phyloP scores from a whole-genome alignment of 2,113 vertebrate genomes.

The Bubalus kerabau region DNA sequence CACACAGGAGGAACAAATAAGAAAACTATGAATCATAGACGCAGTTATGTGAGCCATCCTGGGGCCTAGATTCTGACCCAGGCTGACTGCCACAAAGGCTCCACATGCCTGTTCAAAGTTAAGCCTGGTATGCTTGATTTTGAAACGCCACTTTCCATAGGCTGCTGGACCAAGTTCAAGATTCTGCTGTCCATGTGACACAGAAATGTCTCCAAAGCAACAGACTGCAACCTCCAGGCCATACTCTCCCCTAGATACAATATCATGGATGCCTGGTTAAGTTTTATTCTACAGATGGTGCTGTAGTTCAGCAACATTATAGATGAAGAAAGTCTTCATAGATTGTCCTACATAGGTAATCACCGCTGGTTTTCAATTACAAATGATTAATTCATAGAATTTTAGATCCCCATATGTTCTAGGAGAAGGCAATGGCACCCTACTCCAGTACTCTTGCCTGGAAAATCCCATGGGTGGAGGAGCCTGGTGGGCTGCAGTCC shows the following conservation, averaged over 20 bases:
- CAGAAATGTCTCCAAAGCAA: neutral
- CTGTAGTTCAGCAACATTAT: neutral
- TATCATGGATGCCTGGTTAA: neutral
- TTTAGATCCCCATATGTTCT: neutral
- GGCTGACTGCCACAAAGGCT: neutral
- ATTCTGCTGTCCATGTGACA: neutral
- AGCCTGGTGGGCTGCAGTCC: no score
- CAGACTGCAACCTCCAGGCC: neutral
- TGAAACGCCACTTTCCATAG: neutral
- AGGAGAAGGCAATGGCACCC: no score
- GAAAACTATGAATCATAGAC: neutral
- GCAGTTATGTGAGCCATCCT: fast-evolving
- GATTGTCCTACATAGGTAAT: neutral
- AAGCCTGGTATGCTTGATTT: neutral
- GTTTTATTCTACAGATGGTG: neutral
- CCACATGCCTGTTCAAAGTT: fast-evolving
- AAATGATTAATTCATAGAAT: neutral
- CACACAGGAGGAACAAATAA: neutral
- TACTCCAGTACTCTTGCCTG: no score
- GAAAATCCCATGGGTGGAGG: no score
- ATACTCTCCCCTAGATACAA: neutral
- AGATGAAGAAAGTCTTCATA: neutral
- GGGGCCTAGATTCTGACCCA: no score
- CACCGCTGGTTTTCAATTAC: neutral
- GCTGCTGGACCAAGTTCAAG: fast-evolving